Base-by-base conservation (phyloP, 2,888 invertebrate species). In the Theretra japonica region DNA sequence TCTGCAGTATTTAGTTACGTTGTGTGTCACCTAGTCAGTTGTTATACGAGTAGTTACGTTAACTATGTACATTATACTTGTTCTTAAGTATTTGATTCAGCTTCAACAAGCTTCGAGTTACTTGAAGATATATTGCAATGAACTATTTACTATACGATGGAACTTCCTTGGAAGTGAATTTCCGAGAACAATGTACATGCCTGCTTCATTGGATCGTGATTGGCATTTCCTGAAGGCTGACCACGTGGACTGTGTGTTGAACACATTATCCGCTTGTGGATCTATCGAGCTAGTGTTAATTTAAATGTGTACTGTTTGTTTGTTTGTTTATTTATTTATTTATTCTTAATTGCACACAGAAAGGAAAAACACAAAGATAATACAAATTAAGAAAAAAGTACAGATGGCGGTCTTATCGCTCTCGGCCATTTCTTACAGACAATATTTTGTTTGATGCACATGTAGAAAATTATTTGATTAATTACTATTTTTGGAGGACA, bases 221-320 rank as follows among this genome's bases (percentile, higher is more conserved):
- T 48, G 65, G 48, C 65, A n/a, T 65, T 48, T 48, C 65, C 65
- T 41, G 15, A 17, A 4, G n/a, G 15, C 21, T 65, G 65, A 48
- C 48, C 65, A 65, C 48, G 17, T 21, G 41, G 2, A 48, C 6
- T 21, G 33, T 21, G n/a, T 11, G 8, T 60, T 3, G 21, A 21
- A 65, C 15, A 5, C 48, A 65, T 41, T 62, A 33, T 65, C 23
- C 23, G 15, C 7, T 6, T 53, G 53, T 53, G 33, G n/a, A 65
- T 41, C 48, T 23, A 23, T n/a, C 2, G 15, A 23, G 23, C 8
- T 62, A 21, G 48, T 41, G 41, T 33, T 48, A 48, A 41, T 21
- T 11, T n/a, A 30, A 19, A 4, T 58, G 17, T 11, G 17, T 25
- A 17, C 15, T 21, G 15, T 4, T 23, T 11, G 25, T 6, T 23